Conservation (phyloP, 2,113 vertebrate species). For the Oenanthe oenanthe region DNA sequence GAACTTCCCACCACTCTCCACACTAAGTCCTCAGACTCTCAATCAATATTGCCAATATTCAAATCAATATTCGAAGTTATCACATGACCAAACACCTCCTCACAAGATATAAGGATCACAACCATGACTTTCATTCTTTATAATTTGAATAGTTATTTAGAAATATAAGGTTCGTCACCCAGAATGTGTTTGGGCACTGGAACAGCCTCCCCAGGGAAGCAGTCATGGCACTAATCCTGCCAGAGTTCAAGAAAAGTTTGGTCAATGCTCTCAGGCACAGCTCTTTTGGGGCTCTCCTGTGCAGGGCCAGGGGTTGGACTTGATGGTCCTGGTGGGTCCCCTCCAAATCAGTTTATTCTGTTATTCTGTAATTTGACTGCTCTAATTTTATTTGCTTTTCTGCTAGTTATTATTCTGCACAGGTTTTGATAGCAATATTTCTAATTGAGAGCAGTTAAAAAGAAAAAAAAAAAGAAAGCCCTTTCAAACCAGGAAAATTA, state of each 20-base stretch:
- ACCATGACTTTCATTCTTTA: neutral
- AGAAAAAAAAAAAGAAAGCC: neutral
- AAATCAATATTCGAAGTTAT: neutral
- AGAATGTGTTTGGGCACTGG: neutral
- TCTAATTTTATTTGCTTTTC: neutral
- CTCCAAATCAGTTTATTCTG: neutral
- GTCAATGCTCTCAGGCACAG: neutral
- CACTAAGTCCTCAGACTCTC: neutral
- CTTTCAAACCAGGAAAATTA: neutral
- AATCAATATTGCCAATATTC: neutral
- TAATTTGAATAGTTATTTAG: neutral
- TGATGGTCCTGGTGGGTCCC: neutral
- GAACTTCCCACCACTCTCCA: neutral
- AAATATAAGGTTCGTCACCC: neutral
- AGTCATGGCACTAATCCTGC: neutral
- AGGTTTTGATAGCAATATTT: neutral
- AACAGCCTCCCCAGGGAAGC: neutral
- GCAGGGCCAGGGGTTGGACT: neutral
- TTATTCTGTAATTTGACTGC: neutral
- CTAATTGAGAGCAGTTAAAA: neutral
- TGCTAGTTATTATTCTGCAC: neutral
- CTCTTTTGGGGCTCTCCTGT: neutral
- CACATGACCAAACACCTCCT: neutral
- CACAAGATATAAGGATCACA: neutral
- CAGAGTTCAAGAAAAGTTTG: neutral